Evolutionary conservation across 2,113 vertebrate genomes (phyloP), one percentile per base, ranked within the genome.

Genomic region (Ancistrus triradiatus): DNA sequence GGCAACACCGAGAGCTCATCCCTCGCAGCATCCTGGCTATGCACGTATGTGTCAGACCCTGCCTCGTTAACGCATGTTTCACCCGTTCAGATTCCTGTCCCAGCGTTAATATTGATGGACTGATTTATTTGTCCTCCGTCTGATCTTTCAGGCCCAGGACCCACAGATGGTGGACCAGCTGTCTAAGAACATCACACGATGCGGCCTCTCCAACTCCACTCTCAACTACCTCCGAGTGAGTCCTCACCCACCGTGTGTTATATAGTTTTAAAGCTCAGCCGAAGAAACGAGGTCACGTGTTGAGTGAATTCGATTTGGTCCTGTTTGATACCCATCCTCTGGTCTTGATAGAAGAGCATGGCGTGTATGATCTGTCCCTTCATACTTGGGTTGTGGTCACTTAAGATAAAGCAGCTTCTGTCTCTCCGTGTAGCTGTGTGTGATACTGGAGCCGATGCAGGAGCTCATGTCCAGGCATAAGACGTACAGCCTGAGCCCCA

Each of bases 171-270:
- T 99, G 77, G 96, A 99, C 83, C 96, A 99, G 85, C 89, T 99
- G 78, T 97, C 96, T 72, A 99, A 99, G 90, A 99, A 98, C 78
- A 98, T 99, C 83, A 98, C 96, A 38, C 91, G 96, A 77, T 98
- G 95, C 81, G 96, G 96, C 78, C 89, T 99, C 67, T 97, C 96
- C 70, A 99, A 99, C 84, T 98, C 95, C 77, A 99, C 96, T 57
- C 92, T 99, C 75, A 99, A 99, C 94, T 98, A 99, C 94, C 96
- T 99, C 94, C 91, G 96, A 91, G 95, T 99, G 86, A 91, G 93
- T 50, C 40, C 24, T 42, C 22, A 2, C 28, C 28, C 7, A 19
- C 43, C 17, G 6, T 42, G 50, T 21, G 11, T 9, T n/a, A n/a
- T n/a, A n/a, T n/a, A n/a, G n/a, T n/a, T n/a, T n/a, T n/a, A n/a